Conservation (phyloP, 2,797 vertebrate species). For the Phrynocephalus vlangalii region DNA sequence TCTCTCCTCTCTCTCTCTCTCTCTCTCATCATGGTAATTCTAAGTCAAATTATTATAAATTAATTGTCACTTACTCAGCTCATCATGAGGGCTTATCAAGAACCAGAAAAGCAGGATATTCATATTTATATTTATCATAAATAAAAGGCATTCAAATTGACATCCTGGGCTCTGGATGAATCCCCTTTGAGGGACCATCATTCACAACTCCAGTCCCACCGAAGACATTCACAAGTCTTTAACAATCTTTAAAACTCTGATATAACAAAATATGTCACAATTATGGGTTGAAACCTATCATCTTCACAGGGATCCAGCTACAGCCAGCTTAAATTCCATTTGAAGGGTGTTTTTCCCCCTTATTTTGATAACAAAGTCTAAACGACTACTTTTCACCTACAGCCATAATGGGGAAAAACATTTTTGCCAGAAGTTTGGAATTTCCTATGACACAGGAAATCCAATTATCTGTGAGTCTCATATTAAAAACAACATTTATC, state of each 20-base stretch:
- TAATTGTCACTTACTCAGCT: neutral
- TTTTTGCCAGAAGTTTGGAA: neutral
- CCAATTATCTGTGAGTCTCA: constrained; percentile 24
- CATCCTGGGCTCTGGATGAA: neutral
- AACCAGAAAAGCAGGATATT: neutral
- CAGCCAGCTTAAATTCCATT: neutral
- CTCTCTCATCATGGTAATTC: too few species aligned
- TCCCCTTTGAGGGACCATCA: neutral
- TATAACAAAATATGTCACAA: neutral
- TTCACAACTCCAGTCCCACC: neutral
- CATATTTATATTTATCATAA: neutral
- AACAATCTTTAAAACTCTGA: neutral
- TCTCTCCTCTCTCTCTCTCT: too few species aligned
- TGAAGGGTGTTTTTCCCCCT: neutral
- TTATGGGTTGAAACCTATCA: neutral
- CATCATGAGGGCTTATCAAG: neutral
- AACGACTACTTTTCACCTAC: neutral
- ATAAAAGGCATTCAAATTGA: neutral
- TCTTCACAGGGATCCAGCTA: neutral
- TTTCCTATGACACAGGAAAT: constrained; percentile 15
- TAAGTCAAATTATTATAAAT: neutral
- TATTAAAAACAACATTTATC: constrained; percentile 21
- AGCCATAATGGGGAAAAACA: neutral
- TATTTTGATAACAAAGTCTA: constrained; percentile 8
- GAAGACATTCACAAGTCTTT: neutral